Conservation (phyloP, 2,113 vertebrate genomes). For the Galbula dea region DNA sequence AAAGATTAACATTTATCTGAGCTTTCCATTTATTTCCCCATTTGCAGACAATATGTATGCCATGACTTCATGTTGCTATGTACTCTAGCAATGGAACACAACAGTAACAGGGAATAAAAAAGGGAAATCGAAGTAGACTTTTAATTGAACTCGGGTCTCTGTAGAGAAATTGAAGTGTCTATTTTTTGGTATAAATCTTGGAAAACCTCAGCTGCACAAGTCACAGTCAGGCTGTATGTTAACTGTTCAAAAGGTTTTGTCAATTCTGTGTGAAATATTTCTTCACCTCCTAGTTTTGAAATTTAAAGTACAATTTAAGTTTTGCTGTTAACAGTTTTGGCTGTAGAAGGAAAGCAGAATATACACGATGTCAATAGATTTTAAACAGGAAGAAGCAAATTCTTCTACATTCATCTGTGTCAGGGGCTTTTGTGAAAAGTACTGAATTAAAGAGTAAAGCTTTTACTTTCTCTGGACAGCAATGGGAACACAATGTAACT, state of each 20-base stretch:
- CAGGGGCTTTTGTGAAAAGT: neutral
- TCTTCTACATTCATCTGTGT: neutral
- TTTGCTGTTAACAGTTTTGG: neutral
- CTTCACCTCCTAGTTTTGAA: neutral
- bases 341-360: neutral
- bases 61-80: slow-evolving; percentile 8
- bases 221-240: neutral
- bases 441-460: neutral
- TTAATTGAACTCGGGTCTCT: neutral
- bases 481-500: neutral
- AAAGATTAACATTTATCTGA: slow-evolving; percentile 26
- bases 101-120: neutral
- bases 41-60: neutral
- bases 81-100: slow-evolving; percentile 10
- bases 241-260: neutral
- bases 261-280: neutral
- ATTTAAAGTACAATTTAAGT: neutral
- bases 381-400: neutral
- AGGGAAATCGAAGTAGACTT: neutral
- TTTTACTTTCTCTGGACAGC: neutral
- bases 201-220: neutral
- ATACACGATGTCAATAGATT: neutral
- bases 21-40: neutral
- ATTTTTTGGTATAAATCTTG: neutral
- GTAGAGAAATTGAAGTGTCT: neutral